A percentile compares a stretch with the other conserved stretches of the same genome.
Conservation (phyloP, 2,888 invertebrate species). For the Hipparchia semele region DNA sequence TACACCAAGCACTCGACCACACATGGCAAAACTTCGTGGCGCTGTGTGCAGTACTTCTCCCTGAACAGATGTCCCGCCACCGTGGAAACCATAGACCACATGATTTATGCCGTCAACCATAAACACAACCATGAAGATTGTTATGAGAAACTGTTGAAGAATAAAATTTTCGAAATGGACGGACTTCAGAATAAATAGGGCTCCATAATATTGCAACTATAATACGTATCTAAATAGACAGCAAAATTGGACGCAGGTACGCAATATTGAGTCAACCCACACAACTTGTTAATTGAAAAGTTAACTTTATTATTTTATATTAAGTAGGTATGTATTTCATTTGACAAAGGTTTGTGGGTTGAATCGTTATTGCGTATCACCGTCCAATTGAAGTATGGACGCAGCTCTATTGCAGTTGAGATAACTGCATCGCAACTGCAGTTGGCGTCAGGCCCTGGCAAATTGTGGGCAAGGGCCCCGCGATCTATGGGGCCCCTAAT, state of each 20-base stretch:
- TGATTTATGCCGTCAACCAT: conserved; percentile 78
- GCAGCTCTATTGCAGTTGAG: no score
- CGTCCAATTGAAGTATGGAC: no score
- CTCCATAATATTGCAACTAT: conserved; percentile 8
- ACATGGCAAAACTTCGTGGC: conserved; percentile 79
- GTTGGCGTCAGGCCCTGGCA: no score
- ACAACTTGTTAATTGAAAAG: no score
- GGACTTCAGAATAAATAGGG: conserved; percentile 10
- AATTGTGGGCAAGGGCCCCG: no score
- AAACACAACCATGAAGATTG: conserved; percentile 79
- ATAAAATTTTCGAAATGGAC: conserved; percentile 79
- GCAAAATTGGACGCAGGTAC: background rate
- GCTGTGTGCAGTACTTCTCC: conserved; percentile 80
- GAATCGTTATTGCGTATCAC: no score
- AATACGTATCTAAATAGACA: no score
- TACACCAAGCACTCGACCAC: conserved; percentile 81
- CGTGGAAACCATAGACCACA: conserved; percentile 76
- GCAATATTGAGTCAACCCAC: background rate
- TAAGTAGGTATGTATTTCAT: no score
- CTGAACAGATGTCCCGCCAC: conserved; percentile 80
- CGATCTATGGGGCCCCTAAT: no score
- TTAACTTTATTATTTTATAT: no score
- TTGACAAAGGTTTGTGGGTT: no score
- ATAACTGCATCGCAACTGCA: no score
- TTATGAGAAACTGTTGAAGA: conserved; percentile 72